Evolutionary conservation across 2,797 vertebrate genomes (phyloP), one percentile per base, ranked within the genome.

Genomic region (Hoplostethus mediterraneus): DNA sequence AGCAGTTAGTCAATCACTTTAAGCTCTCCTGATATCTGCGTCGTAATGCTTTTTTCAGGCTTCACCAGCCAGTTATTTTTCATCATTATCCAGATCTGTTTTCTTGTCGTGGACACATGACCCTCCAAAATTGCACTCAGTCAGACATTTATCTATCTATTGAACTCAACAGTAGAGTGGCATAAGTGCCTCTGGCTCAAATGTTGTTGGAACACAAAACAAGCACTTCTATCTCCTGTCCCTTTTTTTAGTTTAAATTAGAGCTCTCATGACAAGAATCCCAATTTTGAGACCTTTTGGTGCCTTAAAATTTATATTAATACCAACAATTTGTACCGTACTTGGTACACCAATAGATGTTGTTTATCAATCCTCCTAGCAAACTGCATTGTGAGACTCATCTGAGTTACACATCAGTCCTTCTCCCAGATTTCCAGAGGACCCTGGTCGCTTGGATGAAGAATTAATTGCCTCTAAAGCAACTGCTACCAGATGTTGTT

Each of bases 401-500:
- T 79, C 66, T 58, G 49, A 79, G 75, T 71, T 77, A 72, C 69
- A 67, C 71, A 61, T 54, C 56, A 83, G 79, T 87, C 73, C 72
- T 75, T 87, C 68, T 73, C 59, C 67, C 61, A 68, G 77, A 82
- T 84, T 81, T 82, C 72, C 83, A 83, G 73, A 84, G 81, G 86
- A 87, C 84, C 75, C 80, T 80, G 81, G 86, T 69, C 67, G 70
- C 78, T 84, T 62, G 82, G 79, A 86, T 90, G 82, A 89, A 89
- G 84, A 91, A 91, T 93, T 92, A 94, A 95, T 93, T 92, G 92
- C 91, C 91, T 91, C 89, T 91, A 88, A 93, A 94, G 92, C 91
- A 94, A 92, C 93, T 90, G 92, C 91, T 77, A 88, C 87, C 93
- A 94, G 93, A 93, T 93, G 93, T 93, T 92, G 86, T 90, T 93